These are phyloP conservation scores for Girardinus metallicus DNA, from an alignment of 2,797 vertebrate species.

Conservation along the genomic window DNA sequence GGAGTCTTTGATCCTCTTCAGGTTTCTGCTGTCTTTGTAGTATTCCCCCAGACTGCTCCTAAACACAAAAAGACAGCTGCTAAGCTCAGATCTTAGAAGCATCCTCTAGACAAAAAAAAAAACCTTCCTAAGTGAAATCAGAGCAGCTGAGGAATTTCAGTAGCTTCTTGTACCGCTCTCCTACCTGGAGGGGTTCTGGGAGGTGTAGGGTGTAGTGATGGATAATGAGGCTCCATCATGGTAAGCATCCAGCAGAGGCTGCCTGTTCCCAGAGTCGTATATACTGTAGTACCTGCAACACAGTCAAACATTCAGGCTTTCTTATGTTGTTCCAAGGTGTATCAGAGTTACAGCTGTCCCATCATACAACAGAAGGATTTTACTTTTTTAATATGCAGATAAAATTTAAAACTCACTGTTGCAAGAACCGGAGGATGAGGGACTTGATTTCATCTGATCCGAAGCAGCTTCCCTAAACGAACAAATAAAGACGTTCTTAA, in stretches of 20 bases:
- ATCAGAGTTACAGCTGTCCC: background rate
- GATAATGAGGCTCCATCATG: slow-evolving; percentile 92
- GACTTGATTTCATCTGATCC: slow-evolving; percentile 87
- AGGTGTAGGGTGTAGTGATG: slow-evolving; percentile 83
- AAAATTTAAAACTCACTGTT: slow-evolving; percentile 84
- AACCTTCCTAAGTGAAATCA: too few species aligned
- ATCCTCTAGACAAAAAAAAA: background rate
- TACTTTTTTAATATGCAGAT: background rate
- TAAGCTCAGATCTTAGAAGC: background rate
- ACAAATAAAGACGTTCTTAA: slow-evolving; percentile 18
- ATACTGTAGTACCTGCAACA: slow-evolving; percentile 81
- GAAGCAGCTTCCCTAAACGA: slow-evolving; percentile 89
- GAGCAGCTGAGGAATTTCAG: background rate
- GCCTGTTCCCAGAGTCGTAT: slow-evolving; percentile 90
- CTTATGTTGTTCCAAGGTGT: background rate
- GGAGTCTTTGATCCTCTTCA: slow-evolving; percentile 89
- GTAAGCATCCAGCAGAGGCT: slow-evolving; percentile 90
- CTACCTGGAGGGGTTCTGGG: slow-evolving; percentile 85
- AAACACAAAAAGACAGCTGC: slow-evolving; percentile 12
- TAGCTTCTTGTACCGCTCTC: background rate
- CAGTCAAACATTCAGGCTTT: slow-evolving; percentile 7
- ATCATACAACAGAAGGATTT: background rate
- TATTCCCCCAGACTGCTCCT: slow-evolving; percentile 89
- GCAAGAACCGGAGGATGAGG: slow-evolving; percentile 86
- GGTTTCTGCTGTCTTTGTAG: slow-evolving; percentile 88